Evolutionary conservation across 2,113 vertebrate genomes (phyloP).

Genomic region (Pseudorectes ferrugineus): DNA sequence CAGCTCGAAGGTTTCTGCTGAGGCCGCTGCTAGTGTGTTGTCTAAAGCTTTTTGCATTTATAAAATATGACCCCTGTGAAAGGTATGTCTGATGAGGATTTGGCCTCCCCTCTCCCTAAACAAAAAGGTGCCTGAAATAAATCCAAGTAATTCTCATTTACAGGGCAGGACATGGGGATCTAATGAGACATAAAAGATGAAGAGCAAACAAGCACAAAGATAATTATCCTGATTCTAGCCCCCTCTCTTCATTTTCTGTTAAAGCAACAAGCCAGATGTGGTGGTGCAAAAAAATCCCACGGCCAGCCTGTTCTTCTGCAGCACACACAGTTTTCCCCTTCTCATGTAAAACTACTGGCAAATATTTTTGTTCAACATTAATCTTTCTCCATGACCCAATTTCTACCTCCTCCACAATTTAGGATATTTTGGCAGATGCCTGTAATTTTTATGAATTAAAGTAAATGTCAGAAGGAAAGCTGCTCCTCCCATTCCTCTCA

Average conservation of each 20-base stretch:
- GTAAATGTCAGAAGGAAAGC: constrained; percentile 35
- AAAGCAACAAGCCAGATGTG: not conserved
- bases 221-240: not conserved
- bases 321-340: not conserved
- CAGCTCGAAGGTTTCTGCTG: not conserved
- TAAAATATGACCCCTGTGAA: not conserved
- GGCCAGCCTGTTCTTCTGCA: not conserved
- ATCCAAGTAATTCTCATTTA: not conserved
- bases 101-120: not conserved
- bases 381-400: constrained; percentile 37
- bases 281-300: not conserved
- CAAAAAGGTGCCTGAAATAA: not conserved
- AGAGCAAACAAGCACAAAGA: not conserved
- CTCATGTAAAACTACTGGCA: constrained; percentile 5
- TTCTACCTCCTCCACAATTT: constrained; percentile 43
- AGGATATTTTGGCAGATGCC: constrained; percentile 26
- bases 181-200: not conserved
- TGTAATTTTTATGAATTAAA: constrained; percentile 62
- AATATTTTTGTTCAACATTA: constrained; percentile 22
- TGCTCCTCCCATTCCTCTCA: not conserved
- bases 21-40: not conserved
- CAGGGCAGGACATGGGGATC: accelerated
- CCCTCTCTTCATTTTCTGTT: not conserved
- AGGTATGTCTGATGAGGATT: not conserved
- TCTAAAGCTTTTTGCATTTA: not conserved